These are phyloP conservation scores for Dissostichus mawsoni DNA, from an alignment of 2,113 vertebrate genomes.

Conservation along the genomic window DNA sequence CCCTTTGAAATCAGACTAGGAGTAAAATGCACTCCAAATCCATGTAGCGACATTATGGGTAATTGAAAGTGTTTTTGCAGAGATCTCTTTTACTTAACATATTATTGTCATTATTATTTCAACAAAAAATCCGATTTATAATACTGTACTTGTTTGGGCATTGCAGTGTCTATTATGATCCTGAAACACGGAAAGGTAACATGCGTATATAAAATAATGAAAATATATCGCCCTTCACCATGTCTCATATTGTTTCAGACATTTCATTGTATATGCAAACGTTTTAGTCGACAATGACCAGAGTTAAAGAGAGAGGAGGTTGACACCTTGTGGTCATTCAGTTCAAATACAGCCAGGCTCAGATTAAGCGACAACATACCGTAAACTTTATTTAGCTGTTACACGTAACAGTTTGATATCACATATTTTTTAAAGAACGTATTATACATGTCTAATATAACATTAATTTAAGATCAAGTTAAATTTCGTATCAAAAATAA, in stretches of 20 bases:
- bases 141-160: not conserved
- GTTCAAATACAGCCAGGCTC: not conserved
- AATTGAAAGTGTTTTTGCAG: not conserved
- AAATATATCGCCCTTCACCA: not conserved
- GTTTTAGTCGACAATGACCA: not conserved
- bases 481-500: not conserved
- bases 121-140: too few species aligned
- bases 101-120: not conserved
- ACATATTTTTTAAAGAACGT: not conserved
- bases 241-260: not conserved
- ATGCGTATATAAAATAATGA: not conserved
- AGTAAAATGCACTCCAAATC: not conserved
- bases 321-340: conserved; percentile 24
- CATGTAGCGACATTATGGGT: not conserved
- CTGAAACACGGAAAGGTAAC: not conserved
- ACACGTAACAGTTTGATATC: not conserved
- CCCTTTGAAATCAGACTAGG: not conserved
- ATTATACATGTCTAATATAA: not conserved
- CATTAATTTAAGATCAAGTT: not conserved
- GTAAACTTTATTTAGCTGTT: conserved; percentile 23
- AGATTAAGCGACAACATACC: not conserved
- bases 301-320: not conserved
- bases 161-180: not conserved
- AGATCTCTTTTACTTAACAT: too few species aligned
- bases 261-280: not conserved